These are phyloP conservation scores for Equus przewalskii DNA, from an alignment of 2,113 vertebrate species.

Conservation along the genomic window DNA sequence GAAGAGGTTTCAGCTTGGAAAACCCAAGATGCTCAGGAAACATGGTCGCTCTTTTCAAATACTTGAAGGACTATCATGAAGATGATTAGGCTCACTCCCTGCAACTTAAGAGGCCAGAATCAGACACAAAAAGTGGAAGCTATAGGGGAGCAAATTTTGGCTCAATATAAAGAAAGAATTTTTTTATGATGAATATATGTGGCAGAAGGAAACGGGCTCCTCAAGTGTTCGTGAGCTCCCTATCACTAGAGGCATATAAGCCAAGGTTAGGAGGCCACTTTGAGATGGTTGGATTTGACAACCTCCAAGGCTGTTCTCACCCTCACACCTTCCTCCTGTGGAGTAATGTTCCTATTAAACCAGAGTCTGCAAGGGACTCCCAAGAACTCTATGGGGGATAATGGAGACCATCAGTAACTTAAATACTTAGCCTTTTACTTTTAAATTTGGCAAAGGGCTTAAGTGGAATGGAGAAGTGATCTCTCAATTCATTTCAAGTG, in stretches of 20 bases:
- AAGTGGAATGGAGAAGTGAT: not conserved
- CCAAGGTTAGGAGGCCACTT: not conserved
- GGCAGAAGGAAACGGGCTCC: not conserved
- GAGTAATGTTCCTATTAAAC: not conserved
- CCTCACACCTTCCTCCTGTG: not conserved
- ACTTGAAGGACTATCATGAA: not conserved
- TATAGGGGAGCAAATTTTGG: not conserved
- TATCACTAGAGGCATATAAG: not conserved
- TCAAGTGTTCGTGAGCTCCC: not conserved
- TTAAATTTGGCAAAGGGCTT: not conserved
- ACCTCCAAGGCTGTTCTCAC: not conserved
- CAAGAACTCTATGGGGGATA: not conserved
- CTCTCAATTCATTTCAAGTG: not conserved
- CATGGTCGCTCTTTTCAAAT: not conserved
- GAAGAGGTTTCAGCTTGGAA: not conserved
- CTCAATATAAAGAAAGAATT: not conserved
- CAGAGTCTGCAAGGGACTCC: not conserved
- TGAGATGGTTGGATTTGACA: too few relatives aligned
- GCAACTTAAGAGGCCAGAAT: not conserved
- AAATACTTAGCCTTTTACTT: not conserved
- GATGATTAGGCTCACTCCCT: not conserved
- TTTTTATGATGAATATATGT: not conserved
- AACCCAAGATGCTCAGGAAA: not conserved
- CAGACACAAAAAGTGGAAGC: not conserved
- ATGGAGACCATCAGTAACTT: not conserved